Conservation (phyloP, 2,113 vertebrate genomes). For the Plestiodon gilberti region DNA sequence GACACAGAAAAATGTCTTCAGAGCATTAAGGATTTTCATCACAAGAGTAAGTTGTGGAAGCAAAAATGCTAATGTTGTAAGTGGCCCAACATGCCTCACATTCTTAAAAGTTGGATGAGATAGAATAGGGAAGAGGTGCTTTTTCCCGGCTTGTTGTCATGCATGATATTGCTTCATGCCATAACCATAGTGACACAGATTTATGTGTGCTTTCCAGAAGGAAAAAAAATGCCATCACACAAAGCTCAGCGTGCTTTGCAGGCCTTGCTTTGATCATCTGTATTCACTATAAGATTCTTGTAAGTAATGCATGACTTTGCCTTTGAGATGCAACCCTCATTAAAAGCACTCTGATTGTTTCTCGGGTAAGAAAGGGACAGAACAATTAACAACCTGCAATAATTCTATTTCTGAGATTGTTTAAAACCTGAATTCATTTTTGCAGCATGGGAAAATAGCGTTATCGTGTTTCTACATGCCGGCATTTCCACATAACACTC, state of each 20-base stretch:
- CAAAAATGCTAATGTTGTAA: not conserved
- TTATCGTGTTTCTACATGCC: slow-evolving; percentile 58
- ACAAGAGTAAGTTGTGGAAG: not conserved
- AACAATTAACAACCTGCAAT: slow-evolving; percentile 12
- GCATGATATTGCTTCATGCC: slow-evolving; percentile 58
- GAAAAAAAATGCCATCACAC: slow-evolving; percentile 32
- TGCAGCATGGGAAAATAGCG: slow-evolving; percentile 15
- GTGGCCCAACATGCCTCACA: slow-evolving; percentile 2
- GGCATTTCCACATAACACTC: slow-evolving; percentile 24
- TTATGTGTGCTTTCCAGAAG: slow-evolving; percentile 51
- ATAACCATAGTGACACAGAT: slow-evolving; percentile 68
- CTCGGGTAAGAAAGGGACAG: not conserved
- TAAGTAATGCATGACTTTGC: slow-evolving; percentile 51
- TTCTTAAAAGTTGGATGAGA: slow-evolving; percentile 18
- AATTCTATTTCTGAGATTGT: slow-evolving; percentile 10
- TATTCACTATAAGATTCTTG: slow-evolving; percentile 56
- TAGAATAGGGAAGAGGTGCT: slow-evolving; percentile 43
- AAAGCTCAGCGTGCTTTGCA: slow-evolving; percentile 56
- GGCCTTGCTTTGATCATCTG: slow-evolving; percentile 52
- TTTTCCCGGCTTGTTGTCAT: slow-evolving; percentile 59
- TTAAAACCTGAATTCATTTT: slow-evolving; percentile 43
- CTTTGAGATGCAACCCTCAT: slow-evolving; percentile 39
- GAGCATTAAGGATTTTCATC: not conserved
- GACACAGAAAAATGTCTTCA: not conserved
- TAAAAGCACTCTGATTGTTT: slow-evolving; percentile 51